These are phyloP conservation scores for Cheilosia grossa DNA, from an alignment of 2,888 invertebrate genomes.

Conservation along the genomic window DNA sequence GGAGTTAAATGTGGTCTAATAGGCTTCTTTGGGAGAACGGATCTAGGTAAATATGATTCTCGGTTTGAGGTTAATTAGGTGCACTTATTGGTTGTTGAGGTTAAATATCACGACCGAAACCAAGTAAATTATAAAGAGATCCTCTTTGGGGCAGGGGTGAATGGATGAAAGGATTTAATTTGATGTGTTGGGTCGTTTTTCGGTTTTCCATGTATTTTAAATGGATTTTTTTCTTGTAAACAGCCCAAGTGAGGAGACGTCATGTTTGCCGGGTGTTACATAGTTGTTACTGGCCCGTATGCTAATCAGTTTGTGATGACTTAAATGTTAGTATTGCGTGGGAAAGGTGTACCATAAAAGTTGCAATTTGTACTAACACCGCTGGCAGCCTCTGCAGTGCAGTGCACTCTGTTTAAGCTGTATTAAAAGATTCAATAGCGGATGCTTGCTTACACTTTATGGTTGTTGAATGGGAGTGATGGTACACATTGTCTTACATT, in stretches of 20 bases:
- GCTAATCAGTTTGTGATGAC: slow-evolving; percentile 33
- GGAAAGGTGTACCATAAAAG: slow-evolving; percentile 52
- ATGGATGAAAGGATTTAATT: background rate
- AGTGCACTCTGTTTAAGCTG: slow-evolving; percentile 8
- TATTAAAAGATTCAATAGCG: slow-evolving; percentile 33
- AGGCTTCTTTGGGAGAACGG: slow-evolving; percentile 25
- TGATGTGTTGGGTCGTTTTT: slow-evolving; percentile 9
- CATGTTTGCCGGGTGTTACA: slow-evolving; percentile 29
- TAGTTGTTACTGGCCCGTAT: slow-evolving; percentile 34
- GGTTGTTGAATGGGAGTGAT: slow-evolving; percentile 40
- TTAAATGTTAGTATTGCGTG: slow-evolving; percentile 44
- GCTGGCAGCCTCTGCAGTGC: background rate
- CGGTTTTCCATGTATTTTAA: too few species aligned
- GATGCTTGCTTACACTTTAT: slow-evolving; percentile 50
- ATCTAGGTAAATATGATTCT: slow-evolving; percentile 62
- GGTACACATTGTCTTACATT: slow-evolving; percentile 39
- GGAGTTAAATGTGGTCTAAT: slow-evolving; percentile 45
- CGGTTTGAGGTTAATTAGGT: slow-evolving; percentile 65
- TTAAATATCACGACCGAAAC: slow-evolving; percentile 62
- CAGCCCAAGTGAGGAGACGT: background rate
- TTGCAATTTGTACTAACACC: slow-evolving; percentile 40
- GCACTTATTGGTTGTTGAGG: slow-evolving; percentile 70
- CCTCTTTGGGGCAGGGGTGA: slow-evolving; percentile 32
- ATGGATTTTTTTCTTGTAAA: background rate
- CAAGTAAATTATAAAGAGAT: slow-evolving; percentile 42